phyloP scores from a whole-genome alignment of 2,113 vertebrate species.

The Furnarius figulus region DNA sequence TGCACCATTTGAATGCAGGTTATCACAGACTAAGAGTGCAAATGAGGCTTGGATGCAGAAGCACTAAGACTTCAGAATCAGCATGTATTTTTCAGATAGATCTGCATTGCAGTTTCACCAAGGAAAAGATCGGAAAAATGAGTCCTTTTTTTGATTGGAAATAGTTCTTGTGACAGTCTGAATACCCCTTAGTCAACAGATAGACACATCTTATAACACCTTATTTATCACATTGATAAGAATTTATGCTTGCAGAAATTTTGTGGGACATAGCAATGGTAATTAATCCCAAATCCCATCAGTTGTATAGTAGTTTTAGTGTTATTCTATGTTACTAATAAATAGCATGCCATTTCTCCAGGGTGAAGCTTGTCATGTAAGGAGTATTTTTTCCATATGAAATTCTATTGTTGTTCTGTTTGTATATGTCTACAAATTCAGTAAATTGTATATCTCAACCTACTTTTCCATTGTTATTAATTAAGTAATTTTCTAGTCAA shows the following conservation, averaged over 20 bases:
- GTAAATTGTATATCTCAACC: neutral
- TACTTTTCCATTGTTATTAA: neutral
- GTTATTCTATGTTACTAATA: neutral
- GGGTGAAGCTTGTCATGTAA: neutral
- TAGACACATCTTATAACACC: neutral
- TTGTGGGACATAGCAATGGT: neutral
- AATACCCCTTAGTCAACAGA: neutral
- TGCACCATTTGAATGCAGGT: neutral
- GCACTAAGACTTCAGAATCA: neutral
- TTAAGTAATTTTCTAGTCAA: neutral
- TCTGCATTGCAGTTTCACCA: slow-evolving; percentile 32
- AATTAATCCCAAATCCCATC: slow-evolving; percentile 26
- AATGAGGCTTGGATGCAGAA: neutral
- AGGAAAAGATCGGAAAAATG: neutral
- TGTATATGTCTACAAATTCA: neutral
- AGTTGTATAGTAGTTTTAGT: neutral
- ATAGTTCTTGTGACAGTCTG: neutral
- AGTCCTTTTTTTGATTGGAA: neutral
- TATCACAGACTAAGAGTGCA: neutral
- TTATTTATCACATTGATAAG: neutral
- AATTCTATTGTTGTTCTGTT: neutral
- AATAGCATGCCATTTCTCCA: neutral
- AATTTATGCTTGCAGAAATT: neutral
- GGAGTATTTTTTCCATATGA: neutral
- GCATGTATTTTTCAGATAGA: slow-evolving; percentile 16